Percentiles rank a stretch among this genome's conserved stretches.
Evolutionary conservation across 2,797 vertebrate genomes (phyloP).

Genomic region (Lacerta viridis): DNA sequence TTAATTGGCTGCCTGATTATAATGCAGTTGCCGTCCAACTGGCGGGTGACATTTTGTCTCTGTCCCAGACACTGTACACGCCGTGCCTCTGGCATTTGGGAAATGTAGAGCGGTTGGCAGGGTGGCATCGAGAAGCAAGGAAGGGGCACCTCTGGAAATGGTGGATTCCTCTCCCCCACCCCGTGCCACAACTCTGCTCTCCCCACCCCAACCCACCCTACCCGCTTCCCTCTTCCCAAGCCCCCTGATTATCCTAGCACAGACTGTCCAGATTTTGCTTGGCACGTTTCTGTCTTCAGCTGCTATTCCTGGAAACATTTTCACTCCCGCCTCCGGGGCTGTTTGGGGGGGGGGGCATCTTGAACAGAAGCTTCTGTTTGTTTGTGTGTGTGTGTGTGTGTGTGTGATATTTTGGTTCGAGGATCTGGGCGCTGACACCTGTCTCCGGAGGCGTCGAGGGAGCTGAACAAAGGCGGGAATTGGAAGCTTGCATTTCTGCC

Average conservation of each 20-base stretch:
- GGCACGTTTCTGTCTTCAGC: constrained; percentile 47
- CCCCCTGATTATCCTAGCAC: constrained; percentile 26
- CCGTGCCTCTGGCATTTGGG: constrained; percentile 32
- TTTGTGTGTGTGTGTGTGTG: neutral
- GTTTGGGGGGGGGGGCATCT: constrained; percentile 31
- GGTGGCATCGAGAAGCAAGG: neutral
- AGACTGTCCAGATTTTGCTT: constrained; percentile 43
- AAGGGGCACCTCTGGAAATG: neutral
- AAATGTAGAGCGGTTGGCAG: neutral
- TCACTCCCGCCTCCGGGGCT: constrained; percentile 37
- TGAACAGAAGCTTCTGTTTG: constrained; percentile 24
- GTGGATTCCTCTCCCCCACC: neutral
- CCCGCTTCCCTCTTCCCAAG: neutral
- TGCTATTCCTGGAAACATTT: constrained; percentile 49
- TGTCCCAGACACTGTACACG: constrained; percentile 2
- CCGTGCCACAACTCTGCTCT: neutral
- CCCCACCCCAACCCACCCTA: neutral
- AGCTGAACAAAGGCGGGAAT: constrained; percentile 15
- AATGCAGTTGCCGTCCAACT: constrained; percentile 7
- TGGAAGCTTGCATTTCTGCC: neutral
- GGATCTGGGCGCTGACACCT: constrained; percentile 35
- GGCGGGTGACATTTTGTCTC: constrained; percentile 35
- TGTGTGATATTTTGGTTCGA: constrained; percentile 34
- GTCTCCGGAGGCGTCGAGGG: constrained; percentile 35
- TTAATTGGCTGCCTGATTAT: constrained; percentile 41